Base-by-base conservation (phyloP, 2,113 vertebrate genomes). In the Grammomys surdaster region DNA sequence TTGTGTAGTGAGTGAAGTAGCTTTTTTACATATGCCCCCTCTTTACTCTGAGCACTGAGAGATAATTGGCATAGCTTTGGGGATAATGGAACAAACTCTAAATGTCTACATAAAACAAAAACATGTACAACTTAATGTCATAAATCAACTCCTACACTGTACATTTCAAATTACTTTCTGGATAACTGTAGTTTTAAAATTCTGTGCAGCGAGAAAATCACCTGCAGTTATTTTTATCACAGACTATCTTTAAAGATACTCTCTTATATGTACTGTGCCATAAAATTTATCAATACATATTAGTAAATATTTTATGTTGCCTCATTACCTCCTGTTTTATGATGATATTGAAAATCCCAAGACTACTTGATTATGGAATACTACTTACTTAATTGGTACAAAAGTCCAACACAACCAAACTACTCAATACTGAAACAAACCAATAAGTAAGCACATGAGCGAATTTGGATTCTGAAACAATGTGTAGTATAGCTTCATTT, bases 41-140 rank as follows among this genome's bases (percentile, higher is more conserved):
- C 73, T 93, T 94, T 82, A 77, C 81, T 93, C 86, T 92, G 70
- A 94, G 73, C 69, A 56, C 69, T 81, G 93, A 86, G 67, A 90
- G 58, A 82, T 78, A 88, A 97, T 48, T 94, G 54, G 20, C 3
- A 73, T 36, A 84, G 72, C 72, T 91, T 96, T 91, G 63, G 56
- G 65, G 88, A 94, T 87, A 93, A 96, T 17, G 75, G 26, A 86
- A 70, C 40, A 91, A 96, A 89, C 7, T 95, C 54, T 26, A 89
- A 97, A 95, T 95, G 72, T 69, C 70, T 88, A 88, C 33, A 60
- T 90, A 77, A 95, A 94, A 96, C 46, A 93, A 95, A 96, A 78
- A 75, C 22, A 88, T 63, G 67, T 77, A 85, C 22, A 95, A 96
- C 77, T 94, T 88, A 84, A 56, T 95, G 73, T 94, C 81, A 90